These are phyloP conservation scores for Callocephalon fimbriatum DNA, from an alignment of 2,113 vertebrate genomes.

Conservation along the genomic window DNA sequence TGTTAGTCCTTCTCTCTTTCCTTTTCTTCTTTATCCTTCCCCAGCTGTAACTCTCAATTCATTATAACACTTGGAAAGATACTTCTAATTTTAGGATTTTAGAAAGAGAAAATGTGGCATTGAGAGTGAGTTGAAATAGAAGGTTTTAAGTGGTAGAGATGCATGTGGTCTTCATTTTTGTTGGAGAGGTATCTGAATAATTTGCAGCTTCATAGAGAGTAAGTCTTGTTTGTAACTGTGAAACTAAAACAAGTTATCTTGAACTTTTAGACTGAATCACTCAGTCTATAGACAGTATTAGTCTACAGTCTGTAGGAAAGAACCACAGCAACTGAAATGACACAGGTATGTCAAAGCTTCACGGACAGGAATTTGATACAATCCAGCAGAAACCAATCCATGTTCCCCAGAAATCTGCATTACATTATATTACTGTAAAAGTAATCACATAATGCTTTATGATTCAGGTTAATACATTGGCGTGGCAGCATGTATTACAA, in stretches of 20 bases:
- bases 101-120: not conserved
- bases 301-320: not conserved
- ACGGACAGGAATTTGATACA: not conserved
- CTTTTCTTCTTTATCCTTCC: not conserved
- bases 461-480: not conserved
- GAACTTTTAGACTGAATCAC: not conserved
- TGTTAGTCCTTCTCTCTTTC: not conserved
- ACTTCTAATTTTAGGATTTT: not conserved
- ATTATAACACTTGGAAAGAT: not conserved
- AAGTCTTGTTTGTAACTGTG: not conserved
- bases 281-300: not conserved
- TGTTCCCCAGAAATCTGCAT: not conserved
- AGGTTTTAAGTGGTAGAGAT: not conserved
- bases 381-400: not conserved
- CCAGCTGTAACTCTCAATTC: not conserved
- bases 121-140: not conserved
- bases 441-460: not conserved
- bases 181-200: not conserved
- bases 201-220: not conserved
- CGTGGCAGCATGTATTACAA: accelerated
- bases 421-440: not conserved
- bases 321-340: not conserved
- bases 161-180: not conserved
- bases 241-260: not conserved
- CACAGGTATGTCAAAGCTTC: not conserved